Evolutionary conservation across 1,140 invertebrate genomes (phyloP), one percentile per base, ranked within the genome.

Genomic region (Brachionus rubens): DNA sequence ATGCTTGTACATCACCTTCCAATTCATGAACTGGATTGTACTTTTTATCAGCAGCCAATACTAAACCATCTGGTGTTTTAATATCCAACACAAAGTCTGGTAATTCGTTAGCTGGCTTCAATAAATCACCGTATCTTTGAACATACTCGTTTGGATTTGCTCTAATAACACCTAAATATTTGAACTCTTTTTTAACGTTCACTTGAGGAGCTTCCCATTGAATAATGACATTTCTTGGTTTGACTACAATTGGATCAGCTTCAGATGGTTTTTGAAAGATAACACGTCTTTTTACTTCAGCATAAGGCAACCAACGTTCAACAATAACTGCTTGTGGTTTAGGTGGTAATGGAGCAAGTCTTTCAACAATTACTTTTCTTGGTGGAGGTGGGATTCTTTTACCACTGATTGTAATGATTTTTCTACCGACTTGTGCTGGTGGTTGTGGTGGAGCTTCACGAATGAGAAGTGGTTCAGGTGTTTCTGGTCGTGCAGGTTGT

Each of bases 291-390:
- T 76, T 47, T 21, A 43, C 36, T 65, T 62, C 48, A 16, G 36
- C 41, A 36, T 76, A 76, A 19, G 75, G 75, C 24, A 76, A 52
- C 75, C 75, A 76, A 6, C 54, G 28, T 47, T 76, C 75, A 24
- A 76, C 40, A 52, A 76, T 62, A 19, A 76, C 41, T 40, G 75
- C n/a, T 12, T 52, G 36, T 19, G 75, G 75, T 48, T 76, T 76
- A 26, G 75, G 16, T 16, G 75, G 75, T 36, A 76, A 52, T 9
- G 54, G 54, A 19, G 75, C 48, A n/a, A 65, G 12, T 9, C 75
- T 33, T 41, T 76, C 54, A 36, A 76, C 30, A 52, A 76, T 36
- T 14, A 76, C 75, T 50, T 52, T 52, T 28, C 75, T 16, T 40
- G 75, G 75, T 24, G 75, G 75, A 12, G 75, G 54, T 36, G 75